Base-by-base conservation (phyloP, 2,888 invertebrate species). In the Minunthozetes semirufus region DNA sequence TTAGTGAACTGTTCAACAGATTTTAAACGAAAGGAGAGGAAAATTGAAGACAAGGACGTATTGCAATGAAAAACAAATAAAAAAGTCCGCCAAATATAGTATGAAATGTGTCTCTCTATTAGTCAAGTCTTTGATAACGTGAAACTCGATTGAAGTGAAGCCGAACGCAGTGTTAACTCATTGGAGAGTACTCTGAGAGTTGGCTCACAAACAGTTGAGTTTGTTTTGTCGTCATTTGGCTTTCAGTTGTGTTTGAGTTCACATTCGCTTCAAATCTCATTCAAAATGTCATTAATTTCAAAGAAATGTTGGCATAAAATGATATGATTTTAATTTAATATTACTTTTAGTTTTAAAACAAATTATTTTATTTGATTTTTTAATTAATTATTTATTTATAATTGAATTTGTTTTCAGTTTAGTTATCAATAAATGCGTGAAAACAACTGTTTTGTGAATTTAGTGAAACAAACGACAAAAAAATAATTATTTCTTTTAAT, bases 81-180 rank as follows among this genome's bases (percentile, higher is more conserved):
- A 59, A n/a, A 59, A 27, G 27, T 59, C 25, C 27, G 59, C 59
- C 59, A 59, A 59, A 59, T 59, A 59, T 59, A 59, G 59, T 59
- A 59, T 59, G 59, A 59, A 27, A 59, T 27, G 27, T 25, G 27
- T 59, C 59, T 59, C 13, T 59, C 59, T 59, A 59, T 27, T 59
- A 27, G 27, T 59, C 9, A 53, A 25, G 13, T 13, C 15, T 19
- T 1, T 6, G 5, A 13, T 59, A 4, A 59, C 17, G 27, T 59
- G 27, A 27, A 13, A 13, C 42, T 42, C 42, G 42, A 42, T 42
- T 42, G 42, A 42, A 42, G 42, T 42, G 42, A 42, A 42, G 42
- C 42, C 42, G 42, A 42, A 42, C 42, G 42, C 42, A 42, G 50
- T 50, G 50, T 50, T 50, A 19, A 50, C 5, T n/a, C 19, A n/a